Evolutionary conservation across 2,888 invertebrate genomes (phyloP).

Genomic region (Nezara viridula): DNA sequence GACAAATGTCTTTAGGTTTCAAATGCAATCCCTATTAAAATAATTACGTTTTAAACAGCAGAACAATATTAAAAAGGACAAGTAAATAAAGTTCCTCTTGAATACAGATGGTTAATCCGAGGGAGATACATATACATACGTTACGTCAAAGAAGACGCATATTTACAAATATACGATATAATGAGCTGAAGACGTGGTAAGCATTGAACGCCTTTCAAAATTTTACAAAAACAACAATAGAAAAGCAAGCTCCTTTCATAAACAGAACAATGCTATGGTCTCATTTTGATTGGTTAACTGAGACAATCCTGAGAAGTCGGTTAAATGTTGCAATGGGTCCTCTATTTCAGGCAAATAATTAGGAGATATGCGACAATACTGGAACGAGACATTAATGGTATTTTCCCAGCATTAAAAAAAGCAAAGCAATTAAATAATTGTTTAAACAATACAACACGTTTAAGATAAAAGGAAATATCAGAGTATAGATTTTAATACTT

Average conservation of each 20-base stretch:
- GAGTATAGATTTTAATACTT: too few species aligned
- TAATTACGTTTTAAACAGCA: too few species aligned
- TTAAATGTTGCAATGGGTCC: background rate
- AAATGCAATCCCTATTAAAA: too few species aligned
- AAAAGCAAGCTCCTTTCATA: background rate
- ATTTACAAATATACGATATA: background rate
- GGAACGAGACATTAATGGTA: background rate
- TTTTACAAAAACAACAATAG: background rate
- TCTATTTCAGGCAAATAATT: background rate
- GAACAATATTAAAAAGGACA: too few species aligned
- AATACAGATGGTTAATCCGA: too few species aligned
- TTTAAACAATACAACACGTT: background rate
- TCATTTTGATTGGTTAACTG: conserved; percentile 12
- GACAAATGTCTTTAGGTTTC: too few species aligned
- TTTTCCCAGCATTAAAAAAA: background rate
- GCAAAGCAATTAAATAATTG: background rate
- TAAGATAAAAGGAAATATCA: background rate
- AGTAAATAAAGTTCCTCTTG: too few species aligned
- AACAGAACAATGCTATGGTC: background rate
- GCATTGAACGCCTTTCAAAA: background rate
- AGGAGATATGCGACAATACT: background rate
- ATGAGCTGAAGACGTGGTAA: background rate
- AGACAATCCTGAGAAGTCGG: conserved; percentile 14
- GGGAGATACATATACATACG: too few species aligned
- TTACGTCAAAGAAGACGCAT: too few species aligned